Evolutionary conservation across 2,113 vertebrate species (phyloP), one percentile per base, ranked within the genome.

Genomic region (Lipotes vexillifer): DNA sequence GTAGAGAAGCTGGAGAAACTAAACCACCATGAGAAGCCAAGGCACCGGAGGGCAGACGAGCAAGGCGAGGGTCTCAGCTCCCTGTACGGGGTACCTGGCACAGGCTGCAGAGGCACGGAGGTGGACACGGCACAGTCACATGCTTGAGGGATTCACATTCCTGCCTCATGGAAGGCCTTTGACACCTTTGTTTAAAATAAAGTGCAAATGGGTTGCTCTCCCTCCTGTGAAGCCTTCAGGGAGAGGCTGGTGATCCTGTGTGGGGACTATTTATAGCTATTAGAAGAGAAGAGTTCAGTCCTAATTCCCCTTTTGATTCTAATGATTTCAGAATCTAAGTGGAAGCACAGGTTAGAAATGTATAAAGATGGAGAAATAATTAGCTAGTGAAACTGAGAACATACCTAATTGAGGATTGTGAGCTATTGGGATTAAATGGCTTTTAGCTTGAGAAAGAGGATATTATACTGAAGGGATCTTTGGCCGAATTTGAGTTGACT

Each of bases 261-360:
- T 52, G 31, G 66, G 46, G 52, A 66, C 94, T 86, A 27, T 83
- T 96, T 85, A 82, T 87, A 94, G 94, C 2, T 1, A 72, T 55
- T 72, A 41, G 82, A 31, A 91, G 78, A n/a, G 59, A 69, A 78
- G 52, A 33, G 8, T 78, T 93, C 72, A 29, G 21, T 66, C 61
- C 78, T 83, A 25, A 74, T 97, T 94, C 93, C 87, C 46, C 72
- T 95, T 86, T 92, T 75, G 20, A 72, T 61, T 74, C 68, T 71
- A 86, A 87, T 63, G 44, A 89, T 61, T 41, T 93, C 44, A 88
- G 81, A 93, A 59, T 75, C 36, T 29, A 83, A 96, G 82, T 82
- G 77, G 72, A n/a, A 96, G 74, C 46, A 46, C 31, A n/a, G 71
- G 57, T 71, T 88, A 44, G 52, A 93, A 75, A 69, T 33, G 36